Base-by-base conservation (phyloP, 2,888 invertebrate species). In the Boloria euphrosyne region DNA sequence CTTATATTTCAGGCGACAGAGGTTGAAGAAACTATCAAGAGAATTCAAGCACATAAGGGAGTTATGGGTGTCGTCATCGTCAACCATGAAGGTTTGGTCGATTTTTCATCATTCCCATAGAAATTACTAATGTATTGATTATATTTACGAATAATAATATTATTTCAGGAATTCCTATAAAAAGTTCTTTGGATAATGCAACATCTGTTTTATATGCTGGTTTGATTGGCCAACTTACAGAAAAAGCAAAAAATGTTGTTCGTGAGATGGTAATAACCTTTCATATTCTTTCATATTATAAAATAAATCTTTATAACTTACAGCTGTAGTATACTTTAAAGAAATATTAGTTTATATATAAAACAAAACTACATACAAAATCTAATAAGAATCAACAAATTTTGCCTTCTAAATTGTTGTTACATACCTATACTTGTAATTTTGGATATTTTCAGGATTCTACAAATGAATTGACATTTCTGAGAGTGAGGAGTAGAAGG, bases 1-100 rank as follows among this genome's bases (percentile, higher is more conserved):
- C 44, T 46, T 52, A 43, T 53, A 46, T 90, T 92, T 14, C 81
- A 94, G 94, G 94, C 94, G 10, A 94, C 94, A 72, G 99, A 99
- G 94, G 98, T 99, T 49, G 99, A 99, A 89, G 99, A 99, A 93
- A 98, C 98, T 13, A 94, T 99, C 86, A 99, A 99, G 92, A 94
- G 99, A 72, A 98, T 99, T 79, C 98, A 98, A 83, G 95, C 97
- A 58, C 99, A 99, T 81, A 99, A 98, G 92, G 99, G 99, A 75
- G 99, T 99, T 67, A 96, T 97, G 81, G 99, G 99, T 72, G 97
- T 98, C 61, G 97, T 99, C 84, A 97, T 99, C 67, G 97, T 99
- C 67, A 99, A 99, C 90, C 95, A 96, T 70, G 98, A 99, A 95
- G 99, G 99, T 98, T 93, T 87, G 89, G 79, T 90, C 90, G 81